Base-by-base conservation (phyloP, 2,797 vertebrate species). In the Sebastolobus altivelis region DNA sequence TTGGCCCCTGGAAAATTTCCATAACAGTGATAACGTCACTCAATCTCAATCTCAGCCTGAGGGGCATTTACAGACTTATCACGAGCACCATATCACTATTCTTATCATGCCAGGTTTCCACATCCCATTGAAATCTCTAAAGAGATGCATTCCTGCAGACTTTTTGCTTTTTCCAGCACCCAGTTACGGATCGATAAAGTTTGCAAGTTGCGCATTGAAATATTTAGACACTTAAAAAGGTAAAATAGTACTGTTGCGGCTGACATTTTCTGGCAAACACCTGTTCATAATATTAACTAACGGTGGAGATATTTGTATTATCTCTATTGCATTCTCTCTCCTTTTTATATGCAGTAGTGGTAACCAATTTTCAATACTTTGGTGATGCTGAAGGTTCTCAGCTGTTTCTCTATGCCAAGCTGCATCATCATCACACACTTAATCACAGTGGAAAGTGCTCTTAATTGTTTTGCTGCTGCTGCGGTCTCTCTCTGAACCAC, bases 1-100 rank as follows among this genome's bases (percentile, higher is more conserved):
- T 80, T 13, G 72, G 90, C 58, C 98, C 98, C 98, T 99, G 75
- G 66, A 91, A 85, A 86, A 89, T 82, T 79, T 90, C 83, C 81
- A 71, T 37, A 66, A 83, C 18, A 80, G 31, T 16, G 8, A 82
- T 29, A 87, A 29, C 16, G 14, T 69, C 25, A 38, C 16, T 52
- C 12, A 37, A 18, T 6, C 9, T 72, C 12, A 67, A 1, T 62
- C 22, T 58, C 16, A 70, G 22, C 18, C 3, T 29, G 3, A 72
- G 29, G 25, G 25, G 1, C 22, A 58, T 71, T 67, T 56, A 35
- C 33, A 77, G 5, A 54, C 25, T 20, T 9, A 1, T 16, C 5
- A 52, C 18, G 18, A 79, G 20, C 56, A 63, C 18, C 10, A 37
- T 8, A 14, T 18, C n/a, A 63, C n/a, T 20, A 59, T 11, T 62